phyloP scores from a whole-genome alignment of 2,888 invertebrate species.

The Drosophila ustulata region DNA sequence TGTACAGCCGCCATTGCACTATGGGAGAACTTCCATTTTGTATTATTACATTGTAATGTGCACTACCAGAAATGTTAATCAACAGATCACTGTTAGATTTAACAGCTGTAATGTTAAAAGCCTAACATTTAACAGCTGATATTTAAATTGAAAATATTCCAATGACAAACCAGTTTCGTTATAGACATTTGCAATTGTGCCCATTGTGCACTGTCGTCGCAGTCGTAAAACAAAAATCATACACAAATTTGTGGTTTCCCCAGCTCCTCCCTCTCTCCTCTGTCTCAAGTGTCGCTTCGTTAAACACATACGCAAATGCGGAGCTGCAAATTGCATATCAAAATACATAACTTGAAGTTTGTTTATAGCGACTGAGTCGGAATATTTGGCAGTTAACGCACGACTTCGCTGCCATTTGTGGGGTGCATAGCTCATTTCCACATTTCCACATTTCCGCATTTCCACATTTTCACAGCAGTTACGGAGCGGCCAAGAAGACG shows the following conservation, averaged over 20 bases:
- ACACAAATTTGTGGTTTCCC: slow-evolving; percentile 72
- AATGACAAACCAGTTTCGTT: no score
- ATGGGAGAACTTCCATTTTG: no score
- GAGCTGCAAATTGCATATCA: slow-evolving; percentile 58
- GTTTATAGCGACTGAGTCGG: slow-evolving; percentile 12
- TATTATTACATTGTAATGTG: no score
- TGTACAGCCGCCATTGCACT: slow-evolving; percentile 27
- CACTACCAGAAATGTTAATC: no score
- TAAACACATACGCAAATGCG: slow-evolving; percentile 76
- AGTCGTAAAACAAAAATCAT: slow-evolving; percentile 68
- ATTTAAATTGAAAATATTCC: no score
- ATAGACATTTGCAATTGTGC: no score
- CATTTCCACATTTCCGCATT: slow-evolving; percentile 31
- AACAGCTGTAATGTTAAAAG: no score
- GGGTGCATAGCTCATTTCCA: slow-evolving; percentile 25
- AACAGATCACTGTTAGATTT: no score
- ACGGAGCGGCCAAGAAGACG: slow-evolving; percentile 12
- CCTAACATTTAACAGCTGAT: no score
- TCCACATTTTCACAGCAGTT: slow-evolving; percentile 47
- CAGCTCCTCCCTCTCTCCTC: not conserved
- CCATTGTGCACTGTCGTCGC: slow-evolving; percentile 1
- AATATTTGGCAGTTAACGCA: slow-evolving; percentile 47
- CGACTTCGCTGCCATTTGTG: slow-evolving; percentile 42
- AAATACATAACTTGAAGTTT: slow-evolving; percentile 66
- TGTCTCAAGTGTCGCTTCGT: slow-evolving; percentile 56